These are phyloP conservation scores for Mayetiola destructor DNA, from an alignment of 2,888 invertebrate genomes.

Conservation along the genomic window DNA sequence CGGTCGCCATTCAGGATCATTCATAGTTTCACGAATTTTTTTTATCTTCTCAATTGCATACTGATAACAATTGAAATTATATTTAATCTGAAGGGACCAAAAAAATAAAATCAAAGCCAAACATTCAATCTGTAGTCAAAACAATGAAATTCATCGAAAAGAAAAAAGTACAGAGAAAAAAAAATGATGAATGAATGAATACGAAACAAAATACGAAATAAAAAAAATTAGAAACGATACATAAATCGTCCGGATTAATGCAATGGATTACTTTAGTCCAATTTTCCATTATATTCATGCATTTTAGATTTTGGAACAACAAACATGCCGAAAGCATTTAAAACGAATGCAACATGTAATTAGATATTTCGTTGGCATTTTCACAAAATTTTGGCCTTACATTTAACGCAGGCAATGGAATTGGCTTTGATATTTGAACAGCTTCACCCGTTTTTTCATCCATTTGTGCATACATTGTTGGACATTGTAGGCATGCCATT, in stretches of 20 bases:
- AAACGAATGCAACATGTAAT: conserved; percentile 22
- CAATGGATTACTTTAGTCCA: too few species aligned
- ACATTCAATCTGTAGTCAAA: not conserved
- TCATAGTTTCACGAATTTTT: conserved; percentile 40
- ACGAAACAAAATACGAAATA: too few species aligned
- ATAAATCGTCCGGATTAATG: too few species aligned
- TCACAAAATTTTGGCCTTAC: conserved; percentile 41
- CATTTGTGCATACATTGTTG: conserved; percentile 44
- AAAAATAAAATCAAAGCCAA: too few species aligned
- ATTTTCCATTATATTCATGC: too few species aligned
- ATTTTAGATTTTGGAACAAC: too few species aligned
- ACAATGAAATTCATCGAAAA: not conserved
- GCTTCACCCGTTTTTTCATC: conserved; percentile 48
- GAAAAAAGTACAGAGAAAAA: not conserved
- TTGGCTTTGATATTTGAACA: conserved; percentile 37
- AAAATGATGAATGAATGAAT: not conserved
- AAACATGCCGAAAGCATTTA: too few species aligned
- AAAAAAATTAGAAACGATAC: too few species aligned
- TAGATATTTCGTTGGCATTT: conserved; percentile 18
- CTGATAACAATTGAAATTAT: conserved; percentile 51
- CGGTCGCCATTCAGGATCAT: conserved; percentile 46
- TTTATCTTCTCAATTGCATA: conserved; percentile 43
- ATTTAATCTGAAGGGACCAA: conserved; percentile 42
- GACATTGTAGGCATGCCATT: conserved; percentile 54
- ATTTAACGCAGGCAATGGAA: conserved; percentile 60